Percentiles rank a stretch among this genome's conserved stretches.
Conservation (phyloP, 2,888 invertebrate species). For the Bombylius discolor region DNA sequence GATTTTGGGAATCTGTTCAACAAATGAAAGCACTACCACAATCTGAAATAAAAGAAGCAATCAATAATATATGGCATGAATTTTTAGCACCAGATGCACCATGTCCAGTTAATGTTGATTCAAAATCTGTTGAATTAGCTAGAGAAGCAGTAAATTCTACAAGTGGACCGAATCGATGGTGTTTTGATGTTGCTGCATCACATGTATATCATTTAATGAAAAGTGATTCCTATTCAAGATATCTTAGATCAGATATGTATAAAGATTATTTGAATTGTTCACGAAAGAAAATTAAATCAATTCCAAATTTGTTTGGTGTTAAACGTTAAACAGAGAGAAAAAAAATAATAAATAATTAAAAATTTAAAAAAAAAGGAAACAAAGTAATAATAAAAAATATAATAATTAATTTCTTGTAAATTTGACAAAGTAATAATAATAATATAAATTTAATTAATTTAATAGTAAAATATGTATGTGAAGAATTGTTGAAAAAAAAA, state of each 20-base stretch:
- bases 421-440: too few relatives aligned
- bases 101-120: conserved; percentile 95
- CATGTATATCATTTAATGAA: conserved; percentile 99
- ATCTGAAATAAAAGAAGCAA: conserved; percentile 67
- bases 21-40: conserved; percentile 81
- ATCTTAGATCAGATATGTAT: conserved; percentile 96
- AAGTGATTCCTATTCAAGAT: conserved; percentile 95
- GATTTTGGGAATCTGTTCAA: conserved; percentile 93
- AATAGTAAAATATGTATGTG: too few relatives aligned
- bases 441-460: too few relatives aligned
- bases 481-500: too few relatives aligned
- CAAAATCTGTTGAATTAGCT: conserved; percentile 73
- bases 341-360: background rate
- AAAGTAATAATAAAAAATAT: background rate
- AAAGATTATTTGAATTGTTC: conserved; percentile 92
- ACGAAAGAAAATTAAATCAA: conserved; percentile 79
- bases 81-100: conserved; percentile 88
- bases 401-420: too few relatives aligned
- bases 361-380: background rate
- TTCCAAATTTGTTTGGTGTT: conserved; percentile 37
- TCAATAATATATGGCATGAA: conserved; percentile 82
- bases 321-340: conserved; percentile 29
- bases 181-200: conserved; percentile 95
- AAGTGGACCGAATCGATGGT: conserved; percentile 76
- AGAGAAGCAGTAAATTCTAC: conserved; percentile 53